Base-by-base conservation (phyloP, 2,888 invertebrate species). In the Oscheius onirici region DNA sequence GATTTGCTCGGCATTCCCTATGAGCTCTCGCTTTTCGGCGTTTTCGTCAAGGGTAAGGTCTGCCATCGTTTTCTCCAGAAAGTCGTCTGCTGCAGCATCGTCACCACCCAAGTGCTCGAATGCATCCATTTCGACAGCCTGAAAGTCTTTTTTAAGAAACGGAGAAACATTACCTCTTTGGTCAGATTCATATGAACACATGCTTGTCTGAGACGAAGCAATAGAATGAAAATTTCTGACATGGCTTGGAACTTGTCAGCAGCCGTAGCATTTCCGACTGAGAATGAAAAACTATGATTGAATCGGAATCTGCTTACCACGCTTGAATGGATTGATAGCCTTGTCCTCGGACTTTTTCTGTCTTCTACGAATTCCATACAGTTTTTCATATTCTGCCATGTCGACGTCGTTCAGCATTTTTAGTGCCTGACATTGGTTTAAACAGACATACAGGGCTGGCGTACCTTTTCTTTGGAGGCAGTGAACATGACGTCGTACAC, bases 151-250 rank as follows among this genome's bases (percentile, higher is more conserved):
- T 13, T 46, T 40, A 58, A n/a, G 54, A 26, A 20, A 17, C 1
- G 24, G n/a, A 15, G 2, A 58, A 20, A 3, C 51, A 10, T 24
- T n/a, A 77, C 79, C 71, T 91, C 88, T 83, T 91, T 91, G 81
- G 95, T 93, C 17, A 97, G 90, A 0, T 92, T 92, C 34, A 95
- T 93, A 90, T 96, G 95, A 86, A 94, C 93, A 87, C 94, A 94
- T 72, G 94, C 92, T 88, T 97, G 96, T 0, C 96, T 91, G 72
- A 97, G 89, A 13, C 96, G 91, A 69, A 96, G 89, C 15, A 97
- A 88, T 1, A 95, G 90, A 0, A 95, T 93, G 77, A 97, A 82
- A 22, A 90, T 87, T 41, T 78, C 78, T 2, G 71, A 76, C 79
- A 81, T 81, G 5, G 70, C 63, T 46, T 77, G 73, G 71, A 78